Base-by-base conservation (phyloP, 1,140 invertebrate species). In the Anoplophora glabripennis region DNA sequence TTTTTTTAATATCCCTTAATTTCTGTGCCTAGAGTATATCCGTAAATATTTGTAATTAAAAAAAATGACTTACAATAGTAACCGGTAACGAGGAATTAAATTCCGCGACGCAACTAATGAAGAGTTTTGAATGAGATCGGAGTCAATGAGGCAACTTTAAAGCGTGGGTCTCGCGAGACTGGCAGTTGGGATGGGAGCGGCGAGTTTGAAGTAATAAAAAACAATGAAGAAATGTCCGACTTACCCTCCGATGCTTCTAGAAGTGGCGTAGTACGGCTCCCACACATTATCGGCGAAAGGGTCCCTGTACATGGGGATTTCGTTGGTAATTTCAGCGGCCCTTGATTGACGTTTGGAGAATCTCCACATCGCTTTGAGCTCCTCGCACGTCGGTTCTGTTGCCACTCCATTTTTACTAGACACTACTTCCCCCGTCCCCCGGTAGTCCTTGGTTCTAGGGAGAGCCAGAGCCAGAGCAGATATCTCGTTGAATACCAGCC, bases 321-420 rank as follows among this genome's bases (percentile, higher is more conserved):
- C 87, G 76, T 93, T 92, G 59, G 89, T 92, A 37, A 88, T 85
- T 76, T 92, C 89, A 1, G 89, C 87, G 5, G 90, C 88, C 45
- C 91, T 81, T n/a, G 89, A 89, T 77, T 94, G 91, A 53, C 92
- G 77, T 74, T 91, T 92, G 14, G 89, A 93, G 77, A 92, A 91
- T 72, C 90, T 85, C 92, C 92, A 94, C 91, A 94, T 93, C 4
- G 88, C 89, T 47, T 90, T 85, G 33, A 94, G 79, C 75, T 93
- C 88, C 53, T 93, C 90, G 74, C 92, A 94, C 21, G 83, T 87
- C 0, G 92, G 92, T 68, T 94, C 92, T 11, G 72, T 70, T 18
- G 62, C 64, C 14, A 69, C 49, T 9, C 44, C 66, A 62, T 67
- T 67, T 61, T 74, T 74, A 33, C 40, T 53, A 12, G 52, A 53